phyloP scores from a whole-genome alignment of 2,113 vertebrate species.

The Lepisosteus osseus region DNA sequence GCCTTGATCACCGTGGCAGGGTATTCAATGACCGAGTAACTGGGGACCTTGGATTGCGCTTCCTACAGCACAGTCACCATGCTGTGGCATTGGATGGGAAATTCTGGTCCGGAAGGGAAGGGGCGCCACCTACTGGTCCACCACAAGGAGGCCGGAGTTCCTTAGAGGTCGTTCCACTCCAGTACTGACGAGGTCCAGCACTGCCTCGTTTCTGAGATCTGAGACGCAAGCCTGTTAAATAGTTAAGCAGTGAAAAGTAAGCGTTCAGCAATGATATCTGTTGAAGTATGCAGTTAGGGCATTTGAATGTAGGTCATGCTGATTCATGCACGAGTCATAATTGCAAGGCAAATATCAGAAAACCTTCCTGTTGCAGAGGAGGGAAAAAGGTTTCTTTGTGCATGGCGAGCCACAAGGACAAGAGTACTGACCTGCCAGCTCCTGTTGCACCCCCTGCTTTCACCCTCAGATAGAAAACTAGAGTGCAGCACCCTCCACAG shows the following conservation, averaged over 20 bases:
- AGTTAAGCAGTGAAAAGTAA: not conserved
- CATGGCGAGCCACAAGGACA: too few species aligned
- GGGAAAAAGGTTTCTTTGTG: too few species aligned
- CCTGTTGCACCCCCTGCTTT: too few species aligned
- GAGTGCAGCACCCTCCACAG: too few species aligned
- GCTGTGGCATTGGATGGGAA: not conserved
- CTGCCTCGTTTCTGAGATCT: not conserved
- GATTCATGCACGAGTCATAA: slow-evolving; percentile 2
- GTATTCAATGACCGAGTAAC: too few species aligned
- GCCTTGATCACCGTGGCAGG: too few species aligned
- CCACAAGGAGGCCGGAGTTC: not conserved
- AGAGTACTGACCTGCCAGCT: too few species aligned
- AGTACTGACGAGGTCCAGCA: not conserved
- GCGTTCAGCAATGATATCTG: not conserved
- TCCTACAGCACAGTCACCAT: too few species aligned
- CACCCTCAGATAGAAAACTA: too few species aligned
- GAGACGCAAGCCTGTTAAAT: not conserved
- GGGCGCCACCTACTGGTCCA: not conserved
- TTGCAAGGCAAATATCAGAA: not conserved
- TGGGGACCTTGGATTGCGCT: too few species aligned
- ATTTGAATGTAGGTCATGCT: slow-evolving; percentile 1
- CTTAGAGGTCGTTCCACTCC: too few species aligned
- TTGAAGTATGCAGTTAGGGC: not conserved
- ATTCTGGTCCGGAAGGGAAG: not conserved
- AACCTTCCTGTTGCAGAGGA: too few species aligned